Percentiles rank a stretch among this genome's conserved stretches.
phyloP scores from a whole-genome alignment of 2,113 vertebrate species.

The Marmota monax region DNA sequence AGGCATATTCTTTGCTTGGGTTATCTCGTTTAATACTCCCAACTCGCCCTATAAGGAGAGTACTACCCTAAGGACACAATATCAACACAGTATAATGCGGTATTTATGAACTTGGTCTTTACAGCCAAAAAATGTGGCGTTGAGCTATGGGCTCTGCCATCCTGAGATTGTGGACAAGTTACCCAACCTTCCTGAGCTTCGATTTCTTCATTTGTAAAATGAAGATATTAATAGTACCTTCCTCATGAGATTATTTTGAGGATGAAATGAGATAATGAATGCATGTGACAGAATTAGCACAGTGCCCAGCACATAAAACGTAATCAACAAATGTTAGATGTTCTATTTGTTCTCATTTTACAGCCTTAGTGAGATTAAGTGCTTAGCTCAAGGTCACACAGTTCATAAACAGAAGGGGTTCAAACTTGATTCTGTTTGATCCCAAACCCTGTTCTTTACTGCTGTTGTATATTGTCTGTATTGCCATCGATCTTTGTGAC shows the following conservation, averaged over 20 bases:
- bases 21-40: background rate
- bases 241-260: conserved; percentile 59
- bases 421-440: background rate
- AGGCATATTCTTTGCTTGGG: background rate
- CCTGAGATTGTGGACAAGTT: conserved; percentile 14
- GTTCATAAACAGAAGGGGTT: background rate
- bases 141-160: background rate
- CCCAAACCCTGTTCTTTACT: background rate
- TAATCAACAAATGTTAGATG: conserved; percentile 40
- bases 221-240: conserved; percentile 62
- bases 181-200: conserved; percentile 45
- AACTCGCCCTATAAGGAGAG: background rate
- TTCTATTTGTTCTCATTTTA: conserved; percentile 32
- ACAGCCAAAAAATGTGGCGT: background rate
- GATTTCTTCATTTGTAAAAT: conserved; percentile 55
- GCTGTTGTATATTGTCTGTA: background rate
- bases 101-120: background rate
- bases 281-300: conserved; percentile 50
- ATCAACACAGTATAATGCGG: background rate
- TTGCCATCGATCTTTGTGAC: conserved; percentile 31
- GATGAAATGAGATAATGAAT: conserved; percentile 62
- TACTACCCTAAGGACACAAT: background rate
- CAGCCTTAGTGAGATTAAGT: background rate
- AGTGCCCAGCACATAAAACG: conserved; percentile 9
- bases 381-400: background rate